Evolutionary conservation across 1,140 invertebrate genomes (phyloP).

Genomic region (Physella acuta): DNA sequence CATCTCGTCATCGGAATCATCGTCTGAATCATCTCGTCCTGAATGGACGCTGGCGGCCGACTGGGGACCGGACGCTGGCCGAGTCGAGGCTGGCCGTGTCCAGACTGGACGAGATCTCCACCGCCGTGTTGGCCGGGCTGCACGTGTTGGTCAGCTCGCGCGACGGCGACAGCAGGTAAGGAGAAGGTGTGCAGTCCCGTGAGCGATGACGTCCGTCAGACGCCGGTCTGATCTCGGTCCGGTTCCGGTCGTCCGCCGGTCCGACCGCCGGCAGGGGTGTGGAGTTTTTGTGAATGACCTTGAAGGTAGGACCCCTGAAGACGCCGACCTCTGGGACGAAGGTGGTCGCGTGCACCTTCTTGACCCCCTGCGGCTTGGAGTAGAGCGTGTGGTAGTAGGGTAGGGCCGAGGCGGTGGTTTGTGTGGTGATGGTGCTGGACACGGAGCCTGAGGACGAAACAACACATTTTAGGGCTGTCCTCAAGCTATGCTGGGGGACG

Average conservation of each 20-base stretch:
- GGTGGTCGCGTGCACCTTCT: conserved; percentile 40
- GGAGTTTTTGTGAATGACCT: conserved; percentile 23
- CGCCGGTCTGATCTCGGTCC: neutral
- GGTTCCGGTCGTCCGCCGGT: neutral
- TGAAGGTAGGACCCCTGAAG: conserved; percentile 32
- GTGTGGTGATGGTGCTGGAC: neutral
- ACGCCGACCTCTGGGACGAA: conserved; percentile 42
- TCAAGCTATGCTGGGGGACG: no score
- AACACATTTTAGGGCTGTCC: no score
- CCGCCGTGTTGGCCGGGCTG: neutral
- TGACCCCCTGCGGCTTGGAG: conserved; percentile 35
- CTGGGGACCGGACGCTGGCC: neutral
- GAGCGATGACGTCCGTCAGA: neutral
- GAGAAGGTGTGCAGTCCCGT: neutral
- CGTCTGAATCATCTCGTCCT: conserved; percentile 2
- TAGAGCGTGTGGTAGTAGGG: conserved; percentile 46
- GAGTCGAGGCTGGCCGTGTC: conserved; percentile 15
- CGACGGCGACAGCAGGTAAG: neutral
- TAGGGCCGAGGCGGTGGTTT: conserved; percentile 24
- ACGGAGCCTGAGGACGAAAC: neutral
- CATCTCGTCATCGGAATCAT: neutral
- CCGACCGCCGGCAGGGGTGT: neutral
- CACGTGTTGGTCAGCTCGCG: neutral
- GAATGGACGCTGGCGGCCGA: conserved; percentile 4
- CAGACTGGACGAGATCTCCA: conserved; percentile 9